Evolutionary conservation across 2,888 invertebrate genomes (phyloP).

Genomic region (Caenorhabditis becei): DNA sequence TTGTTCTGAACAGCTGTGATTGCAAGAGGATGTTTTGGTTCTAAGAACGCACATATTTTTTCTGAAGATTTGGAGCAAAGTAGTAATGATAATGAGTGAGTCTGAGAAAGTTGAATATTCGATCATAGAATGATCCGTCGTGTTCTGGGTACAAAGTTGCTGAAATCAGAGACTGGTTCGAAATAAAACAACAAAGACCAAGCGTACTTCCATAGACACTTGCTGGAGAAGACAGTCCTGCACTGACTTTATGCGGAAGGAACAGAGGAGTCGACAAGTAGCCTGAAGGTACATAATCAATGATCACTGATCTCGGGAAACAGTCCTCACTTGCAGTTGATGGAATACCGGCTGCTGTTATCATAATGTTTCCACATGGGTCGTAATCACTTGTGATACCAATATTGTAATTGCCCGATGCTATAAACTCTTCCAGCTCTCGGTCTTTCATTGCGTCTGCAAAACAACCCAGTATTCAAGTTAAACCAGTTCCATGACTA

Average conservation of each 20-base stretch:
- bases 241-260: constrained; percentile 21
- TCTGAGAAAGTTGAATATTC: constrained; percentile 30
- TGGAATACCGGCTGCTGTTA: constrained; percentile 31
- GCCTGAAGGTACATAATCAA: constrained; percentile 5
- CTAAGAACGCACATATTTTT: constrained; percentile 15
- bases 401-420: constrained; percentile 26
- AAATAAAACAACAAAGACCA: no score
- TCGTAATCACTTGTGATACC: constrained; percentile 42
- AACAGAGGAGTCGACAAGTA: constrained; percentile 27
- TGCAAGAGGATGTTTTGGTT: not conserved
- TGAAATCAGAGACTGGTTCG: not conserved
- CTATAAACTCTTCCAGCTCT: constrained; percentile 6
- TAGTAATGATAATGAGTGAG: constrained; percentile 25
- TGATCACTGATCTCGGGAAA: not conserved
- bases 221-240: constrained; percentile 28
- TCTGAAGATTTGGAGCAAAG: constrained; percentile 10
- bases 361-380: constrained; percentile 37
- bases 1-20: constrained; percentile 47
- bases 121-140: constrained; percentile 36
- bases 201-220: constrained; percentile 25
- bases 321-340: constrained; percentile 12
- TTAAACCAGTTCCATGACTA: not conserved
- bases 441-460: constrained; percentile 25
- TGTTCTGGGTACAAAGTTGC: constrained; percentile 29
- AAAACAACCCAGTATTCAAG: not conserved